A percentile compares a stretch with the other conserved stretches of the same genome.
Conservation (phyloP, 2,888 invertebrate genomes). For the Didymodactylos carnosus region DNA sequence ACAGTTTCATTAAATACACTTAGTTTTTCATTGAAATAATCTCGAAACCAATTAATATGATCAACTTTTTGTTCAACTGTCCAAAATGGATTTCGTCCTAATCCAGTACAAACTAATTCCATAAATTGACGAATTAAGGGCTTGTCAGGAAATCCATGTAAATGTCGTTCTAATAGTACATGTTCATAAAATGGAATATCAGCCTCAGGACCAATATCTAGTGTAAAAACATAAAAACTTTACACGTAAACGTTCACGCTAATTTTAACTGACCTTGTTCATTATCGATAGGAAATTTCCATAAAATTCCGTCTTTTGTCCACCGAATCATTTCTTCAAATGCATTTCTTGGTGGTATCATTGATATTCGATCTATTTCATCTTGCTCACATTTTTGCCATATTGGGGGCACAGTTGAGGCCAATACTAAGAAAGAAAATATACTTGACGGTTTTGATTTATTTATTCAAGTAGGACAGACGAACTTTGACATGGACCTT, state of each 20-base stretch:
- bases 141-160: conserved; percentile 61
- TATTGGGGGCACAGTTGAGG: neutral
- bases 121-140: conserved; percentile 88
- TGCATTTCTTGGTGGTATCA: conserved; percentile 49
- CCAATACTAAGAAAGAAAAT: neutral
- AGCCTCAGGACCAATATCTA: conserved; percentile 34
- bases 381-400: conserved; percentile 4
- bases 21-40: conserved; percentile 60
- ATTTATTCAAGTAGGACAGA: too few species aligned
- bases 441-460: neutral
- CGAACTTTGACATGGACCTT: too few species aligned
- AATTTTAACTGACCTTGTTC: conserved; percentile 56
- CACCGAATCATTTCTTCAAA: conserved; percentile 78
- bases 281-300: conserved; percentile 91
- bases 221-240: conserved; percentile 22
- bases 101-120: conserved; percentile 76
- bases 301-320: conserved; percentile 81
- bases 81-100: conserved; percentile 79
- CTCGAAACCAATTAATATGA: conserved; percentile 71
- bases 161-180: conserved; percentile 65
- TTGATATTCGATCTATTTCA: neutral
- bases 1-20: conserved; percentile 7
- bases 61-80: conserved; percentile 65
- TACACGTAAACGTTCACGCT: neutral
- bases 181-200: conserved; percentile 71